phyloP scores from a whole-genome alignment of 1,140 invertebrate species.

The Mesaphorura yosii region DNA sequence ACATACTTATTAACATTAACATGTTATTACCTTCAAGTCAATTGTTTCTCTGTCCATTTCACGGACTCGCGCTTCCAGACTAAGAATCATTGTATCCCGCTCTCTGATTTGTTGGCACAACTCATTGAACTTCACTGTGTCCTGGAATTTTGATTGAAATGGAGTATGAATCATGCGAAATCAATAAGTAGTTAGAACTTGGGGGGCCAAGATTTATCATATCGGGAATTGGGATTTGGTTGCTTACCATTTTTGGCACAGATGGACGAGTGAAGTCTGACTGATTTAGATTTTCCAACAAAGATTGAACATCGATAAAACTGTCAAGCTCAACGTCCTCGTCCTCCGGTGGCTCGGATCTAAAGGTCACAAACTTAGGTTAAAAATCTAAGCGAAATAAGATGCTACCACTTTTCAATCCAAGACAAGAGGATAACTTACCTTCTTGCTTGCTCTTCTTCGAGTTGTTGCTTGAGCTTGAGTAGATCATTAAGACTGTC shows the following conservation, averaged over 20 bases:
- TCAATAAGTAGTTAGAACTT: background rate
- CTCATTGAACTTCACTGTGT: constrained; percentile 14
- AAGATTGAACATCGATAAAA: background rate
- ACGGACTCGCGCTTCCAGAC: constrained; percentile 14
- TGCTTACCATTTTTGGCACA: background rate
- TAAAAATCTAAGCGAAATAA: background rate
- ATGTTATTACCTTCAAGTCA: constrained; percentile 15
- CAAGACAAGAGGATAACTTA: background rate
- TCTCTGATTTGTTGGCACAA: constrained; percentile 23
- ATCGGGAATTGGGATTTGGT: background rate
- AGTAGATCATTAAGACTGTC: constrained; percentile 13
- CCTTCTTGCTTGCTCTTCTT: constrained; percentile 17
- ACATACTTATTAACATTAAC: background rate
- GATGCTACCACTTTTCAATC: background rate
- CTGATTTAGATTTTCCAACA: background rate
- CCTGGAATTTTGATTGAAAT: constrained; percentile 5
- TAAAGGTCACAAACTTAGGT: background rate
- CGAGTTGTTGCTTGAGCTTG: constrained; percentile 18
- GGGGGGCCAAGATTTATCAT: background rate
- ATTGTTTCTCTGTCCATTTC: constrained; percentile 11
- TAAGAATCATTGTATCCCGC: constrained; percentile 15
- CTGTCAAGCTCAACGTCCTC: background rate
- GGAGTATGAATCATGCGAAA: background rate
- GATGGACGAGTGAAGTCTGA: background rate
- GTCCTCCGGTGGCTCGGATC: too few species aligned